A percentile compares a stretch with the other conserved stretches of the same genome.
phyloP scores from a whole-genome alignment of 2,113 vertebrate species.

The Ictidomys tridecemlineatus region DNA sequence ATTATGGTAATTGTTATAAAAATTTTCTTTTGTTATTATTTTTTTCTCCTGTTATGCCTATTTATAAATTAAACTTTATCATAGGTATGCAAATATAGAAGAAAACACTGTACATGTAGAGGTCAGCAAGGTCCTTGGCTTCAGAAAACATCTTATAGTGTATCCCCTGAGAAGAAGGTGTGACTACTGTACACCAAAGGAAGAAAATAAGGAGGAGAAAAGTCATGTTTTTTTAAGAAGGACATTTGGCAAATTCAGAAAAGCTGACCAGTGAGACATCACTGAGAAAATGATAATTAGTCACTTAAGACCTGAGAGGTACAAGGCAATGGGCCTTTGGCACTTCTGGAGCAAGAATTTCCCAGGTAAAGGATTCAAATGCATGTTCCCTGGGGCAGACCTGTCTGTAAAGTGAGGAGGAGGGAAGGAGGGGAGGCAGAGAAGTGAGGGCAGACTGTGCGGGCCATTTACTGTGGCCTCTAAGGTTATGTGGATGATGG shows the following conservation, averaged over 20 bases:
- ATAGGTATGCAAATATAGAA: background rate
- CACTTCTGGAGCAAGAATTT: background rate
- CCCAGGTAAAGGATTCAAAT: no score
- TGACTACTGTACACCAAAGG: background rate
- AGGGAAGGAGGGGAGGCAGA: no score
- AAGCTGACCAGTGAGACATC: background rate
- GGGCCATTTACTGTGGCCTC: no score
- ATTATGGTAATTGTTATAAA: background rate
- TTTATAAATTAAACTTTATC: background rate
- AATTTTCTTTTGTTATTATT: background rate
- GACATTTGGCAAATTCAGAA: background rate
- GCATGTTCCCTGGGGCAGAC: background rate
- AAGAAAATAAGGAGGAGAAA: no score
- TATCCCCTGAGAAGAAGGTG: background rate
- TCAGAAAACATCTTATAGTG: no score
- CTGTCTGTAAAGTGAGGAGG: background rate
- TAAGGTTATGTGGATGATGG: no score
- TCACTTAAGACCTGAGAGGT: no score
- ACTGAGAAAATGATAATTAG: background rate
- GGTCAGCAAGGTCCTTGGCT: background rate
- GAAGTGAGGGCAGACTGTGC: no score
- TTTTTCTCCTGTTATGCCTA: background rate
- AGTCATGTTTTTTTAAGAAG: background rate
- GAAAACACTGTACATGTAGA: background rate
- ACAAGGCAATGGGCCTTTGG: fast-evolving